phyloP scores from a whole-genome alignment of 37 sponge, comb jelly and placozoan species.

The Axinella damicornis region DNA sequence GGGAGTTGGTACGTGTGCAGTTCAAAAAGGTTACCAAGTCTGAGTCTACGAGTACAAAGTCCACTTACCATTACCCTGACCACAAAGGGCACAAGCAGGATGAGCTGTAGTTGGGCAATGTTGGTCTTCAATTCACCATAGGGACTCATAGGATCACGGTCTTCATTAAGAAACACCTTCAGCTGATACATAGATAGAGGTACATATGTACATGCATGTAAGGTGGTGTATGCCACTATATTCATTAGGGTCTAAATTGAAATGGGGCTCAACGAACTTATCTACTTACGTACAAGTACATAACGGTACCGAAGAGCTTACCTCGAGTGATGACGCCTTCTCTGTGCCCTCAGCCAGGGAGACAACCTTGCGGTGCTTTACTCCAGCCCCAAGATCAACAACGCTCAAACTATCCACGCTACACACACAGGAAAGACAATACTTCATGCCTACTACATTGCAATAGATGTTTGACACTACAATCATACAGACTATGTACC shows the following conservation, averaged over 20 bases:
- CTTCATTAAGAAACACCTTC: conserved; percentile 6
- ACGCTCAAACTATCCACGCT: conserved; percentile 44
- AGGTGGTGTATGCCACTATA: too few relatives aligned
- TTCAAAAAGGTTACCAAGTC: background rate
- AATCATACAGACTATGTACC: background rate
- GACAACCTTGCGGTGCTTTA: conserved; percentile 14
- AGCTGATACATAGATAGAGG: conserved; percentile 6
- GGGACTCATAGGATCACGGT: conserved; percentile 12
- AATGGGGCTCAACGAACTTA: too few relatives aligned
- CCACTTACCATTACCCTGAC: conserved; percentile 41
- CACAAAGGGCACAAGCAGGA: conserved; percentile 47
- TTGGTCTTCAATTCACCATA: conserved; percentile 32
- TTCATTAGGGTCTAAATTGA: too few relatives aligned
- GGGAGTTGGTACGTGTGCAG: background rate
- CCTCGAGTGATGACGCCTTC: conserved; percentile 33
- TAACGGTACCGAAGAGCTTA: too few relatives aligned
- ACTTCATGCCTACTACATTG: too few relatives aligned
- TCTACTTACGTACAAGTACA: too few relatives aligned
- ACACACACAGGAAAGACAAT: too few relatives aligned
- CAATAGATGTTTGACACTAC: background rate
- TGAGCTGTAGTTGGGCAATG: conserved; percentile 51
- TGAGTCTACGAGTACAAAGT: too few relatives aligned
- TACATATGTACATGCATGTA: too few relatives aligned
- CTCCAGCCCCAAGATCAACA: conserved; percentile 11
- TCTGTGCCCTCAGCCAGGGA: conserved; percentile 39